Conservation (phyloP, 2,797 vertebrate species). For the Petrocephalus schoutedeni region DNA sequence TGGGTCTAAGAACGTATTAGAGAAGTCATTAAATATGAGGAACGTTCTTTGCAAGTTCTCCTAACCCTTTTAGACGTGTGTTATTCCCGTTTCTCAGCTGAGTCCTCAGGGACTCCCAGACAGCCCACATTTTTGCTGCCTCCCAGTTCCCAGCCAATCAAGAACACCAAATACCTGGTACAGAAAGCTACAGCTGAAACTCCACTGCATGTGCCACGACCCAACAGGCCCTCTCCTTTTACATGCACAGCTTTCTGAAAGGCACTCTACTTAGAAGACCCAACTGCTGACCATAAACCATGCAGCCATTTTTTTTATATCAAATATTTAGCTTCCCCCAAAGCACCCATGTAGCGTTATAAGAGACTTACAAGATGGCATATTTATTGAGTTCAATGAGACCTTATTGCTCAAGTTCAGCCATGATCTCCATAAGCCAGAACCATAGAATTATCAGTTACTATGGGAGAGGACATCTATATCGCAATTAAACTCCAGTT, state of each 20-base stretch:
- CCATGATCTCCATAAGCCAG: slow-evolving; percentile 45
- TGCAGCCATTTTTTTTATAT: neutral
- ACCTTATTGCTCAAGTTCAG: slow-evolving; percentile 14
- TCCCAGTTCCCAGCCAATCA: neutral
- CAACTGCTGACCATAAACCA: neutral
- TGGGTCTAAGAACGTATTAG: neutral
- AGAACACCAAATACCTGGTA: neutral
- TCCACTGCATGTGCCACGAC: neutral
- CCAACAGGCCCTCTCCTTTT: neutral
- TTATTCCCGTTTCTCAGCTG: neutral
- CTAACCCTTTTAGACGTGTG: neutral
- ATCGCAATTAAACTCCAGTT: slow-evolving; percentile 4
- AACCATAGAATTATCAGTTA: slow-evolving; percentile 35
- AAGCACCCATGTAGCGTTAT: neutral
- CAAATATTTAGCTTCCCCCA: neutral
- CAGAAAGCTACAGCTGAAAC: neutral
- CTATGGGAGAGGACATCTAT: slow-evolving; percentile 13
- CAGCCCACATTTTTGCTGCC: neutral
- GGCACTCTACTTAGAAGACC: neutral
- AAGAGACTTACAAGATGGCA: neutral
- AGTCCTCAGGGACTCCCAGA: neutral
- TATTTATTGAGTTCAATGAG: neutral
- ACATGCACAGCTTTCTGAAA: neutral
- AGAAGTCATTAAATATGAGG: neutral
- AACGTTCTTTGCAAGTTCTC: neutral